Evolutionary conservation across 2,113 vertebrate species (phyloP).

Genomic region (Oncorhynchus clarkii): DNA sequence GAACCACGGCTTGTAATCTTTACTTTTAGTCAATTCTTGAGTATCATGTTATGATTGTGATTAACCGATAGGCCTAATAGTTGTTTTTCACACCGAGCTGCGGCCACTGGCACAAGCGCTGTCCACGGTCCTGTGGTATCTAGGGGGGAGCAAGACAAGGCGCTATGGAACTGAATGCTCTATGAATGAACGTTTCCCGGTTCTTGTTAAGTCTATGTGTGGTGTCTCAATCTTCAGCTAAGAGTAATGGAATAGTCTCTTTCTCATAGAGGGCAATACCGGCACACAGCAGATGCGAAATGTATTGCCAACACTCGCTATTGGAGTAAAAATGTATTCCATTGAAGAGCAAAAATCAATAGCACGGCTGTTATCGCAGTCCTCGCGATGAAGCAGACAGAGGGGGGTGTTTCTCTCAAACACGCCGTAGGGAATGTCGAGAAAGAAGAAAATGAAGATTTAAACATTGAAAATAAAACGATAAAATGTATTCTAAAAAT

Average conservation of each 20-base stretch:
- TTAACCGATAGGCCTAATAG: background rate
- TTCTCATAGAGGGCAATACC: slow-evolving; percentile 17
- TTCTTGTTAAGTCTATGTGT: background rate
- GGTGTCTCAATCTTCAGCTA: slow-evolving; percentile 26
- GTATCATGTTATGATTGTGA: background rate
- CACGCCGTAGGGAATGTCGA: background rate
- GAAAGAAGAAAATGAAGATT: background rate
- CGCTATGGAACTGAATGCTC: background rate
- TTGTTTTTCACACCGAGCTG: slow-evolving; percentile 13
- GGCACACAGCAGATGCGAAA: slow-evolving; percentile 26
- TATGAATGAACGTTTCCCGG: background rate
- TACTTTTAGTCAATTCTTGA: slow-evolving; percentile 11
- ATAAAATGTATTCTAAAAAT: slow-evolving; percentile 58
- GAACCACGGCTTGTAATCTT: slow-evolving; percentile 36
- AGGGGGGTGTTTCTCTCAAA: background rate
- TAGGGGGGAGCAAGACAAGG: background rate
- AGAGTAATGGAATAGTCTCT: slow-evolving; percentile 10
- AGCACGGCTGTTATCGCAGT: slow-evolving; percentile 8
- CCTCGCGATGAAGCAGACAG: background rate
- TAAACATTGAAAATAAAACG: slow-evolving; percentile 8
- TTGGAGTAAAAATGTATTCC: slow-evolving; percentile 56
- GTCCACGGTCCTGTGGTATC: slow-evolving; percentile 39
- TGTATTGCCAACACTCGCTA: slow-evolving; percentile 26
- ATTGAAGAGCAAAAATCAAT: slow-evolving; percentile 46
- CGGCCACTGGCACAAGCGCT: slow-evolving; percentile 14